Percentiles rank a stretch among this genome's conserved stretches.
Evolutionary conservation across 2,113 vertebrate species (phyloP).

Genomic region (Melanocharis versteri): DNA sequence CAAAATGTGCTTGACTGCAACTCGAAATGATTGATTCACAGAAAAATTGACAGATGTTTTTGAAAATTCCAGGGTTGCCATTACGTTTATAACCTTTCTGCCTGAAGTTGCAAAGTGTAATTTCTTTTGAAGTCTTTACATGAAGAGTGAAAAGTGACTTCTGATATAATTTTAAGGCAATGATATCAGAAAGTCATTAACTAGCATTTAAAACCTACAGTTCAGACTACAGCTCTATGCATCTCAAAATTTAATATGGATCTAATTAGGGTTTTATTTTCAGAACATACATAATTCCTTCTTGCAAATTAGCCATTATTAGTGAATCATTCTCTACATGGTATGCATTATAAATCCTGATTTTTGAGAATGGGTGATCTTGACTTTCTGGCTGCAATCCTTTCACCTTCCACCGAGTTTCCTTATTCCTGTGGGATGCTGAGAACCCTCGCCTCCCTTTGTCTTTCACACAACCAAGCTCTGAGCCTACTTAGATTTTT

Average conservation of each 20-base stretch:
- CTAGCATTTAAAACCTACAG: not conserved
- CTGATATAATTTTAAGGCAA: not conserved
- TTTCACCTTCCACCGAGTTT: not conserved
- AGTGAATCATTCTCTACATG: not conserved
- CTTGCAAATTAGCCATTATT: not conserved
- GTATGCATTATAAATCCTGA: not conserved
- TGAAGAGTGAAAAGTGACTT: not conserved
- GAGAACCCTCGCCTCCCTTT: not conserved
- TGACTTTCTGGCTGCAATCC: not conserved
- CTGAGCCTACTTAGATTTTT: not conserved
- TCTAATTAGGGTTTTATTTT: slow-evolving; percentile 3
- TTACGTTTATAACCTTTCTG: not conserved
- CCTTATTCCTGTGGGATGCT: not conserved
- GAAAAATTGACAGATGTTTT: not conserved
- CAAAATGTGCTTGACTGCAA: not conserved
- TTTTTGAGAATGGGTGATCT: not conserved
- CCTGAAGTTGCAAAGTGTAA: not conserved
- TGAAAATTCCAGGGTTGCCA: not conserved
- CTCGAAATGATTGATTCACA: not conserved
- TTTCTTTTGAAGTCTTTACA: not conserved
- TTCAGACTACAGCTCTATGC: not conserved
- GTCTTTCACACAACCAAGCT: not conserved
- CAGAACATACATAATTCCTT: not conserved
- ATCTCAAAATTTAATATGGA: not conserved
- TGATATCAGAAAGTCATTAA: not conserved